These are phyloP conservation scores for Silurus glanis DNA, from an alignment of 2,113 vertebrate genomes.

Conservation along the genomic window DNA sequence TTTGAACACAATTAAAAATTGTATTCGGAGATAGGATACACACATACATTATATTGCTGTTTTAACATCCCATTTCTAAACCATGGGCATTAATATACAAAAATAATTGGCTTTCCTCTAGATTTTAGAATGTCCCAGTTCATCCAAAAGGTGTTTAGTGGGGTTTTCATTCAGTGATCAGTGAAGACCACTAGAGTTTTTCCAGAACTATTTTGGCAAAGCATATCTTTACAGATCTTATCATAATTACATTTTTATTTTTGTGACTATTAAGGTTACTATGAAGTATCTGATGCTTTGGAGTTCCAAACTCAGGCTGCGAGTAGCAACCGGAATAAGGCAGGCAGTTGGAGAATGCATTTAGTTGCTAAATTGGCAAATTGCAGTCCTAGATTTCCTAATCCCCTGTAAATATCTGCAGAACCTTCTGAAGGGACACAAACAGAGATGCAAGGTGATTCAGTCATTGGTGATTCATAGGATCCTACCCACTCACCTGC, in stretches of 20 bases:
- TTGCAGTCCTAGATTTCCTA: not conserved
- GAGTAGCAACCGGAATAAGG: not conserved
- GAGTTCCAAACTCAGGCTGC: not conserved
- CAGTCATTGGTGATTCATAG: not conserved
- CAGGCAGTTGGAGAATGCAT: not conserved
- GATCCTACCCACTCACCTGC: not conserved
- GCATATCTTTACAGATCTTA: not conserved
- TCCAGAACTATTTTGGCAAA: not conserved
- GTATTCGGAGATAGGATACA: not conserved
- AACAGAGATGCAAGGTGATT: not conserved
- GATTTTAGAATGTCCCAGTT: not conserved
- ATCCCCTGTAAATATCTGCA: not conserved
- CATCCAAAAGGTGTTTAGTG: not conserved
- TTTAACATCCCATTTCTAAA: not conserved
- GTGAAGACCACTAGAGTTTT: not conserved
- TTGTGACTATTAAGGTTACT: no score
- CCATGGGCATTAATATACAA: not conserved
- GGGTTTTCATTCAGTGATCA: not conserved
- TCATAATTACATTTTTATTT: not conserved
- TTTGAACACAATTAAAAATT: not conserved
- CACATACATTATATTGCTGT: not conserved
- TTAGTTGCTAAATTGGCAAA: not conserved
- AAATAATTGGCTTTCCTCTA: not conserved
- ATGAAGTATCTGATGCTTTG: not conserved
- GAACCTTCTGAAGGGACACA: not conserved